Evolutionary conservation across 1,140 invertebrate genomes (phyloP).

Genomic region (Euglossa dilemma): DNA sequence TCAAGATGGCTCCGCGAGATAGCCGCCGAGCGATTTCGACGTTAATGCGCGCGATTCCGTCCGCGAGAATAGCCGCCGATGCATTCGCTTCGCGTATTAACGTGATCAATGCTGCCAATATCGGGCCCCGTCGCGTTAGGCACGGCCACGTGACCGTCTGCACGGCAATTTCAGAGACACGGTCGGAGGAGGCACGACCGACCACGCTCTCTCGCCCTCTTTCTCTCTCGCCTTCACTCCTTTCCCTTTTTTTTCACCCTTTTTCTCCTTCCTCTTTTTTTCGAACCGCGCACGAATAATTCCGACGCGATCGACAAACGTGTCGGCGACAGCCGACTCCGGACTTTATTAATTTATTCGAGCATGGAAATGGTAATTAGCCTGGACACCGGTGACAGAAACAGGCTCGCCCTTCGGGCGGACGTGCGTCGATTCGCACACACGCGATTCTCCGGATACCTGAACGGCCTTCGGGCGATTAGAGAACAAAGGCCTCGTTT

Average conservation of each 20-base stretch:
- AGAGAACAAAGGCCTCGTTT: slow-evolving; percentile 59
- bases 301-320: slow-evolving; percentile 56
- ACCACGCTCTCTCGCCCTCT: too few species aligned
- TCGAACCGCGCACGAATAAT: slow-evolving; percentile 64
- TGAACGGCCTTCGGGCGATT: slow-evolving; percentile 52
- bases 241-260: too few species aligned
- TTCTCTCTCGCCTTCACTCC: too few species aligned
- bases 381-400: slow-evolving; percentile 81
- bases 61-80: slow-evolving; percentile 6
- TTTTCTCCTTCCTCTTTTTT: slow-evolving; percentile 22
- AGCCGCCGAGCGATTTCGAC: not conserved
- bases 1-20: not conserved
- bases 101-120: slow-evolving; percentile 51
- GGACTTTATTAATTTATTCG: slow-evolving; percentile 82
- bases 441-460: slow-evolving; percentile 54
- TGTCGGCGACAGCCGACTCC: slow-evolving; percentile 75
- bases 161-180: slow-evolving; percentile 35
- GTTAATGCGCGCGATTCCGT: slow-evolving; percentile 2
- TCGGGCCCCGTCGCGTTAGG: slow-evolving; percentile 19
- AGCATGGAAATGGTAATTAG: slow-evolving; percentile 82
- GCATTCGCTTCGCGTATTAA: slow-evolving; percentile 52
- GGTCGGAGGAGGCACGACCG: not conserved
- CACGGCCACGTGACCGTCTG: slow-evolving; percentile 58
- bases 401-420: slow-evolving; percentile 78
- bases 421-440: slow-evolving; percentile 66